phyloP scores from a whole-genome alignment of 2,113 vertebrate species.

The Anas platyrhynchos region DNA sequence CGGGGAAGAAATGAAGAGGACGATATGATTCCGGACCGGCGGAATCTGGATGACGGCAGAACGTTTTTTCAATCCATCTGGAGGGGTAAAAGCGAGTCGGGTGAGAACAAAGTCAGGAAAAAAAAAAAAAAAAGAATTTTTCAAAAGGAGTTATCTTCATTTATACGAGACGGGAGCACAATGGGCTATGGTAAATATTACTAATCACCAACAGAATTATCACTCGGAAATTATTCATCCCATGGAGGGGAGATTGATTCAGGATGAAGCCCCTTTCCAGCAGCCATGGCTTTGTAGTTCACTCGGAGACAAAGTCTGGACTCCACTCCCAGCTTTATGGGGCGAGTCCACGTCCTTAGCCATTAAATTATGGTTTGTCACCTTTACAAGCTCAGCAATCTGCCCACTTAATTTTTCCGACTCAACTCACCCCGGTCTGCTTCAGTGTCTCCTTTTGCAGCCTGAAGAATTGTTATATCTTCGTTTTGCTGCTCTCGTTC shows the following conservation, averaged over 20 bases:
- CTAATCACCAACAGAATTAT: background rate
- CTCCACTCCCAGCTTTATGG: fast-evolving
- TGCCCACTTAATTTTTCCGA: background rate
- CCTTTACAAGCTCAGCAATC: background rate
- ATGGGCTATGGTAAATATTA: background rate
- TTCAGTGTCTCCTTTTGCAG: background rate
- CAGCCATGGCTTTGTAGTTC: background rate
- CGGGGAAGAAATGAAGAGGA: constrained; percentile 4
- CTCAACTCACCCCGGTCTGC: background rate
- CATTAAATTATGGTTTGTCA: background rate
- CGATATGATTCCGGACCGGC: background rate
- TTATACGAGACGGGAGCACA: background rate
- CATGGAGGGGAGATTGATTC: background rate
- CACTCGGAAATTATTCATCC: background rate
- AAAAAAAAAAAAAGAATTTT: background rate
- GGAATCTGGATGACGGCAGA: background rate
- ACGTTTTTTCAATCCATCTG: background rate
- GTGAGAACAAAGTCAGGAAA: background rate
- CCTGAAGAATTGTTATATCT: background rate
- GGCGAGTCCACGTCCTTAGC: background rate
- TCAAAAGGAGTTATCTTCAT: background rate
- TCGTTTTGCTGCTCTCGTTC: background rate
- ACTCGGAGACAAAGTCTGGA: background rate
- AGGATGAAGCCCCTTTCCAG: background rate
- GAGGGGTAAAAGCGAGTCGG: background rate